Evolutionary conservation across 2,888 invertebrate species (phyloP).

Genomic region (Ormyrus pomaceus): DNA sequence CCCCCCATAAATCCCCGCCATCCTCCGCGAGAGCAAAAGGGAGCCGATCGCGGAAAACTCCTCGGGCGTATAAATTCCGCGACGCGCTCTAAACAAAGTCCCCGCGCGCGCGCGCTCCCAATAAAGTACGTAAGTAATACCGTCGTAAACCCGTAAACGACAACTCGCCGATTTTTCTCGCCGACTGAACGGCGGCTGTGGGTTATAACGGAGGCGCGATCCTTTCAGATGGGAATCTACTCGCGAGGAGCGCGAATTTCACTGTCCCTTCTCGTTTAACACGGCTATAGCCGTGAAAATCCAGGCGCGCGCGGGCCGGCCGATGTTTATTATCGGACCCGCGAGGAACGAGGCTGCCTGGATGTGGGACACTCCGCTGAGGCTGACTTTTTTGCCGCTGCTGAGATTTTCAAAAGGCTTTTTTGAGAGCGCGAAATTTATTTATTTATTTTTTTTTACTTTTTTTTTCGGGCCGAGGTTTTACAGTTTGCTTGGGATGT

Average conservation of each 20-base stretch:
- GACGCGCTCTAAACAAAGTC: conserved; percentile 11
- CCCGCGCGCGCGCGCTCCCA: conserved; percentile 16
- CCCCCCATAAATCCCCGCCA: conserved; percentile 34
- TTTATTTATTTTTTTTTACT: too few relatives aligned
- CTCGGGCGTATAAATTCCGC: conserved; percentile 21
- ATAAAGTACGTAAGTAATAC: conserved; percentile 44
- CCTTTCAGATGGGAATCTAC: not conserved
- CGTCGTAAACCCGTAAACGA: conserved; percentile 36
- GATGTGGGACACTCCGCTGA: too few relatives aligned
- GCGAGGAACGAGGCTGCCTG: too few relatives aligned
- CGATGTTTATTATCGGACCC: too few relatives aligned
- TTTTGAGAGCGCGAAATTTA: too few relatives aligned
- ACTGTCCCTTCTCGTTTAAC: conserved; percentile 17
- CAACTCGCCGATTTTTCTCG: conserved; percentile 1
- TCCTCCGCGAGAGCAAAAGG: not conserved
- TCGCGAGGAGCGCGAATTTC: conserved; percentile 6
- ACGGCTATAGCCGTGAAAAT: not conserved
- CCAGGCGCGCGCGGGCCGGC: too few relatives aligned
- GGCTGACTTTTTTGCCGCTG: too few relatives aligned
- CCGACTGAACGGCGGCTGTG: not conserved
- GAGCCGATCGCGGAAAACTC: conserved; percentile 13
- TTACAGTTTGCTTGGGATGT: too few relatives aligned
- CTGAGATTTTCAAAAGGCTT: too few relatives aligned
- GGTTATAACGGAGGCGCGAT: conserved; percentile 32
- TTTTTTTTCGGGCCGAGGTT: too few relatives aligned